Base-by-base conservation (phyloP, 1,140 invertebrate species). In the Drosophila suzukii region DNA sequence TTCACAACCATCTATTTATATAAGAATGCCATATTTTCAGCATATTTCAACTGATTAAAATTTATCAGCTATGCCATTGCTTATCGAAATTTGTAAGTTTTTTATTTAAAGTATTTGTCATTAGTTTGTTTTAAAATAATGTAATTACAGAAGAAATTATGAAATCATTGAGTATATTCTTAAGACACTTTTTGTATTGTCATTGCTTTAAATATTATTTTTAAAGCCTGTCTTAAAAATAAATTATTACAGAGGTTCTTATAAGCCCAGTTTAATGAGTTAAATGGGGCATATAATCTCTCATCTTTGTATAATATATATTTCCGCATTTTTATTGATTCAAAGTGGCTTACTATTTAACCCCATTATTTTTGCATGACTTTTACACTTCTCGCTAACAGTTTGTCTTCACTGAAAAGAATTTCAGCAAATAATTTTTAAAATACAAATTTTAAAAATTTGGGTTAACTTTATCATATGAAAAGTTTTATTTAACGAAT, bases 261-360 rank as follows among this genome's bases (percentile, higher is more conserved):
- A 27, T 27, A 27, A 27, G 4, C 5, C 5, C 27, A 27, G 1
- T 3, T 27, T 27, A 27, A 5, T 27, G 3, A 2, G 5, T 27
- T 27, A 2, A 10, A 49, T 49, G 1, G 13, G n/a, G 24, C 24
- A 2, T 32, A 4, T 10, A 15, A 11, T 15, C 5, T 17, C 0
- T 50, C 10, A 32, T 32, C 15, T 50, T 15, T 32, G 6, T 15
- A 5, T 32, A 8, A 24, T 13, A 0, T 2, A 4, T 6, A n/a
- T 17, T 41, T 39, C 4, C 34, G 11, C 27, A 10, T 0, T 24
- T 34, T 50, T 38, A 65, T 38, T 50, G n/a, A 50, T 65, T 67
- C 24, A 10, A 20, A 61, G 10, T 43, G 13, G 60, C 20, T 65
- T 59, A 24, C 7, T 12, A 60, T 60, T 63, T 63, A 60, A 60